A percentile compares a stretch with the other conserved stretches of the same genome.
These are phyloP conservation scores for Sarcophaga carnaria DNA, from an alignment of 2,888 invertebrate genomes.

Conservation along the genomic window DNA sequence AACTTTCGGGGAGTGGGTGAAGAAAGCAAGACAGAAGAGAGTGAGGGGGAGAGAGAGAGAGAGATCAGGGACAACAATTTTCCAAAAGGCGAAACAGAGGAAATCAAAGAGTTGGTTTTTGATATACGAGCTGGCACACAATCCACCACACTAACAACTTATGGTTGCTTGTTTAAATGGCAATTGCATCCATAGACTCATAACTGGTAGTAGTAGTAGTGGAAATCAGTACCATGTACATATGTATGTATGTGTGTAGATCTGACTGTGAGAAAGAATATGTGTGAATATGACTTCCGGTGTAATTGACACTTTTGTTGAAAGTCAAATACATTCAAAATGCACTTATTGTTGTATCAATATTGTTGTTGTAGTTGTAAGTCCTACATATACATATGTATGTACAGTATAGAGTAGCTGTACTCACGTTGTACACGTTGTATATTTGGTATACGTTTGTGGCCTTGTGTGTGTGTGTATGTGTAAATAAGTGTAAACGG, in stretches of 20 bases:
- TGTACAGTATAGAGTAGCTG: no score
- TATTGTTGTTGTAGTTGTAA: constrained; percentile 1
- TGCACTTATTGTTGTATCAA: constrained; percentile 40
- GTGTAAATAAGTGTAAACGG: background rate
- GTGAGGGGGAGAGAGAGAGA: background rate
- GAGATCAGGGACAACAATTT: constrained; percentile 24
- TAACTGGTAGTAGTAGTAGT: background rate
- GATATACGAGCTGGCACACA: constrained; percentile 39
- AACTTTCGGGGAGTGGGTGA: background rate
- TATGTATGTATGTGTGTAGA: constrained; percentile 20
- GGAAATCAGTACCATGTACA: background rate
- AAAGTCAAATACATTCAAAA: constrained; percentile 60
- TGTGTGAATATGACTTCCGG: constrained; percentile 65
- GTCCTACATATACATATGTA: background rate
- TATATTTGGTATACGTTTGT: constrained; percentile 30
- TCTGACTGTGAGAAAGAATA: no score
- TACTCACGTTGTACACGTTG: background rate
- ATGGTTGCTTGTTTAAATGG: background rate
- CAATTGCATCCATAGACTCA: background rate
- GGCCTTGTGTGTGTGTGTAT: background rate
- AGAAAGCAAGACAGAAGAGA: background rate
- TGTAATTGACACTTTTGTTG: constrained; percentile 69
- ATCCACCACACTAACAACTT: background rate
- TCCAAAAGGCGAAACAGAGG: constrained; percentile 55
- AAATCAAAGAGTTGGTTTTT: constrained; percentile 57